Evolutionary conservation across 2,797 vertebrate species (phyloP), one percentile per base, ranked within the genome.

Genomic region (Champsocephalus gunnari): DNA sequence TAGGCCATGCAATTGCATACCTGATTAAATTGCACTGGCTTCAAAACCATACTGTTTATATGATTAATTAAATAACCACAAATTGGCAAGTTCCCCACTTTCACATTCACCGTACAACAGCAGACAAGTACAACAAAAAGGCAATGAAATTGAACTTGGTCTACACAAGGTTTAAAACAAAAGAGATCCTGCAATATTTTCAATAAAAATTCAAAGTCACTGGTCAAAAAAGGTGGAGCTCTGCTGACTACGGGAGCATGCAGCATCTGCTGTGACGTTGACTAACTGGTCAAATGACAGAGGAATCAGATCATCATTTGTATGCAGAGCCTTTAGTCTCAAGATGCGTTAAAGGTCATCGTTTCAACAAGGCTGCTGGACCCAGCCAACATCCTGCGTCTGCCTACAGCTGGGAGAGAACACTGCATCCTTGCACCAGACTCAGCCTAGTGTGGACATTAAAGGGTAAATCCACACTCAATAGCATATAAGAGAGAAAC

Each of bases 341-440:
- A 76, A 88, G 82, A 92, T 77, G 71, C 81, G 48, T 87, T 88
- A 94, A 95, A 95, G 94, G 94, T 95, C 93, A 93, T 77, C 56
- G 85, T 89, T 85, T 86, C 81, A 82, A 65, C 76, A 77, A 80
- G 66, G 55, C 70, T 61, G 47, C 73, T 72, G 69, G 67, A 86
- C 66, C 9, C 65, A 53, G 77, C 71, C 68, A 64, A 71, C 61
- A 62, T 83, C 62, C 78, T 78, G 64, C 4, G n/a, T 21, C 67
- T 75, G 72, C 49, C 43, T 61, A 17, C 55, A 80, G 60, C 70
- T 66, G 77, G 55, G 41, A 71, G 38, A 72, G 58, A 75, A 12
- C 50, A 13, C 79, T 47, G 80, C 71, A 80, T 76, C 71, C 64
- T 73, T 68, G 73, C 71, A 76, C 70, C 73, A 19, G 17, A 51